These are phyloP conservation scores for Anguilla marmorata DNA, from an alignment of 2,797 vertebrate genomes.

Conservation along the genomic window DNA sequence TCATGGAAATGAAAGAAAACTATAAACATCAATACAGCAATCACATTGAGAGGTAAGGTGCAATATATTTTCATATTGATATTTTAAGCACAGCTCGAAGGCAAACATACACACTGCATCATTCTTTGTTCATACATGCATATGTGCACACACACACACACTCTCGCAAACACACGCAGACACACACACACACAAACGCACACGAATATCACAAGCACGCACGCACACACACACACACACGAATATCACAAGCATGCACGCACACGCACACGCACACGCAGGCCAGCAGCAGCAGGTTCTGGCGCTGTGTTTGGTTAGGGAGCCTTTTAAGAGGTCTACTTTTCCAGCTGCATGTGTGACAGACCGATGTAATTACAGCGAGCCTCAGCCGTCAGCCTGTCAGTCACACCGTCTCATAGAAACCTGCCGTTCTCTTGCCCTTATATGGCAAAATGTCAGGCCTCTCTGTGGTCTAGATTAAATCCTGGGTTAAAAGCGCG, in stretches of 20 bases:
- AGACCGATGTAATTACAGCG: background rate
- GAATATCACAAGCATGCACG: conserved; percentile 49
- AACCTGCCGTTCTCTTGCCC: background rate
- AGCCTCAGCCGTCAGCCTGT: conserved; percentile 14
- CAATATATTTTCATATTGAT: background rate
- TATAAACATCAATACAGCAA: no score
- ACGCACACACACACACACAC: conserved; percentile 25
- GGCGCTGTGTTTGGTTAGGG: background rate
- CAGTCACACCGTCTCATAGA: background rate
- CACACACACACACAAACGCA: conserved; percentile 30
- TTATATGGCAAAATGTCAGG: background rate
- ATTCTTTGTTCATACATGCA: background rate
- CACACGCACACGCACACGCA: conserved; percentile 38
- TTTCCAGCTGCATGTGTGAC: conserved; percentile 25
- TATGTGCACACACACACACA: background rate
- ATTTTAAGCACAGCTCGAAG: background rate
- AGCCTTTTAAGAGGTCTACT: background rate
- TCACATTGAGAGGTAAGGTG: no score
- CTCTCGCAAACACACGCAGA: no score
- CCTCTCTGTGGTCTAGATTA: background rate
- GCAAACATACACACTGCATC: background rate
- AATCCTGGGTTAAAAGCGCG: background rate
- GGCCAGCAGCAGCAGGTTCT: background rate
- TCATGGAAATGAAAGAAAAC: no score
- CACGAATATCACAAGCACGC: conserved; percentile 23